Conservation (phyloP, 2,888 invertebrate species). For the Acleris literana region DNA sequence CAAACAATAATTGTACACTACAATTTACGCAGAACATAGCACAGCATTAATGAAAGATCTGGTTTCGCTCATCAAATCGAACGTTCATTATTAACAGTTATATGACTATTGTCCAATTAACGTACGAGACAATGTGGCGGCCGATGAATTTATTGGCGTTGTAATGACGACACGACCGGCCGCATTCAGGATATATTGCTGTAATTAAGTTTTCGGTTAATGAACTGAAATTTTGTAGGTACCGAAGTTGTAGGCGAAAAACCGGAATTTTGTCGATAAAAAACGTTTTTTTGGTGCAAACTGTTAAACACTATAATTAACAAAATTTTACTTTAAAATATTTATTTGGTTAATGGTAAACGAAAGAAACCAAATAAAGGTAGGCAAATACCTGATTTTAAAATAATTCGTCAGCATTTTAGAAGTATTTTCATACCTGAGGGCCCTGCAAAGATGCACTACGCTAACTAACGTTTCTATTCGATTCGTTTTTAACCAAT, state of each 20-base stretch:
- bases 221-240: background rate
- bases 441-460: too few species aligned
- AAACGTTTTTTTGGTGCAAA: background rate
- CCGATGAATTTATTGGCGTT: conserved; percentile 46
- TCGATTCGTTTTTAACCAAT: too few species aligned
- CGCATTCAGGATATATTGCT: conserved; percentile 37
- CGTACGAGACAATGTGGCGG: conserved; percentile 40
- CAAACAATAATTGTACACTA: background rate
- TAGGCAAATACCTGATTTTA: too few species aligned
- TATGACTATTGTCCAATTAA: conserved; percentile 50
- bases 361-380: too few species aligned
- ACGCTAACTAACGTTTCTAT: too few species aligned
- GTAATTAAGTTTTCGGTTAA: conserved; percentile 18
- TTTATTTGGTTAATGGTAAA: too few species aligned
- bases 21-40: background rate
- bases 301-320: too few species aligned
- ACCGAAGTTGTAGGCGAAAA: background rate
- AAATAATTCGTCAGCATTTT: too few species aligned
- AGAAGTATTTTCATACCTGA: too few species aligned
- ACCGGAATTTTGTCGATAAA: background rate
- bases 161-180: conserved; percentile 43
- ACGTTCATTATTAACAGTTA: conserved; percentile 41
- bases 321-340: too few species aligned
- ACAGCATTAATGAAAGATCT: conserved; percentile 4
- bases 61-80: conserved; percentile 19